Base-by-base conservation (phyloP, 2,797 vertebrate genomes). In the Graptemys geographica region DNA sequence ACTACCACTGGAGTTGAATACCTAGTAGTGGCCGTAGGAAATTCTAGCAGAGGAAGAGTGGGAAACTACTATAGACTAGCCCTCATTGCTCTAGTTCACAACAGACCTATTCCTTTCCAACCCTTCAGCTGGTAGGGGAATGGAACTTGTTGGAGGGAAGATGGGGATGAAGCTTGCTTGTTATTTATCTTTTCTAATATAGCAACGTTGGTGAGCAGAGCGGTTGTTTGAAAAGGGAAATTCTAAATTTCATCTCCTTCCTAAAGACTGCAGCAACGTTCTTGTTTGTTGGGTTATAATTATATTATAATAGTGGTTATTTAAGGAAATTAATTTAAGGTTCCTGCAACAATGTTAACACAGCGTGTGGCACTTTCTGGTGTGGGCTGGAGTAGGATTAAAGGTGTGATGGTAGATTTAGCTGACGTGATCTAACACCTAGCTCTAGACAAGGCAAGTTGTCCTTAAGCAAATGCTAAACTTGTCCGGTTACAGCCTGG, bases 241-340 rank as follows among this genome's bases (percentile, higher is more conserved):
- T 95, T 96, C 90, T 95, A 93, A 90, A 92, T 97, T 95, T 94
- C 49, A 27, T 78, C 31, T 78, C 44, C 92, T 96, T 92, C 79
- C 81, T 96, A n/a, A 95, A 93, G 95, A 93, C 92, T 28, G 86
- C 76, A 51, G 76, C 95, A 86, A 83, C 52, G 85, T 93, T 90
- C 95, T 84, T 95, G 96, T 91, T 84, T 95, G 96, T 91, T 87
- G 90, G 91, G 88, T 95, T 94, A 76, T 97, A 96, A 95, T 96
- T 95, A 84, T 5, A 76, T 51, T 92, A 91, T 89, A 94, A 95
- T 78, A 84, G 86, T 72, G 52, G 27, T 93, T 91, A 91, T 76
- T 72, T 76, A 76, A 76, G 41, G 72, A 47, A 28, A 78, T 44
- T 28, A 28, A 49, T 47, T 9, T 78, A 78, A 49, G 44, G 27